Percentiles rank a stretch among this genome's conserved stretches.
Evolutionary conservation across 2,113 vertebrate species (phyloP).

Genomic region (Sphaerodactylus townsendi): DNA sequence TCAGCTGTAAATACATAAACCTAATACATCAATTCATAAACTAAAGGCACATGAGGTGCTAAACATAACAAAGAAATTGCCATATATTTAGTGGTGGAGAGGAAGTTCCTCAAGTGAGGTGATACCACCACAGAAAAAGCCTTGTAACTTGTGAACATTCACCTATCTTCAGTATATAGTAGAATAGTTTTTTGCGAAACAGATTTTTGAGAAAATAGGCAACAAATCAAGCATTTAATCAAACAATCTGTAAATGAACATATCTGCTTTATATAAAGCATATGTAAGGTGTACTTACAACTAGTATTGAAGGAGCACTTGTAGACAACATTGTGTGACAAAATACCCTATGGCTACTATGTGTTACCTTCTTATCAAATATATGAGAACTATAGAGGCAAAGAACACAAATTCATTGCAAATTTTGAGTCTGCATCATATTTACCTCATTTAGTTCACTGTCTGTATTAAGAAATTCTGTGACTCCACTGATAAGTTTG

Average conservation of each 20-base stretch:
- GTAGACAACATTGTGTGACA: background rate
- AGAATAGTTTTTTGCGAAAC: too few relatives aligned
- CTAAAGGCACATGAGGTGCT: too few relatives aligned
- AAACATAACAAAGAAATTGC: too few relatives aligned
- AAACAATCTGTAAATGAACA: constrained; percentile 10
- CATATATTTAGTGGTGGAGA: too few relatives aligned
- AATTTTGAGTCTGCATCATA: constrained; percentile 9
- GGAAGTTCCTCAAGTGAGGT: too few relatives aligned
- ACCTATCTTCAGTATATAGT: too few relatives aligned
- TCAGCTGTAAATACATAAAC: too few relatives aligned
- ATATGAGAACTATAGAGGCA: background rate
- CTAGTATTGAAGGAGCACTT: background rate
- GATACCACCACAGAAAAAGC: too few relatives aligned
- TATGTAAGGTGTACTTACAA: background rate
- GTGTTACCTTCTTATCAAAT: rapidly evolving
- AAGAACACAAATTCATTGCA: constrained; percentile 5
- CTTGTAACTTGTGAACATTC: too few relatives aligned
- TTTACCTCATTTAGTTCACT: constrained; percentile 91
- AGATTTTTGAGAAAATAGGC: too few relatives aligned
- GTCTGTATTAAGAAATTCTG: constrained; percentile 96
- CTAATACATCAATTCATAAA: too few relatives aligned
- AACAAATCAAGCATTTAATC: background rate
- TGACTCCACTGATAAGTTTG: constrained; percentile 95
- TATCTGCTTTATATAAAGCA: background rate
- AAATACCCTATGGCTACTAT: background rate